Conservation (phyloP, 2,113 vertebrate species). For the Poeciliopsis prolifica region DNA sequence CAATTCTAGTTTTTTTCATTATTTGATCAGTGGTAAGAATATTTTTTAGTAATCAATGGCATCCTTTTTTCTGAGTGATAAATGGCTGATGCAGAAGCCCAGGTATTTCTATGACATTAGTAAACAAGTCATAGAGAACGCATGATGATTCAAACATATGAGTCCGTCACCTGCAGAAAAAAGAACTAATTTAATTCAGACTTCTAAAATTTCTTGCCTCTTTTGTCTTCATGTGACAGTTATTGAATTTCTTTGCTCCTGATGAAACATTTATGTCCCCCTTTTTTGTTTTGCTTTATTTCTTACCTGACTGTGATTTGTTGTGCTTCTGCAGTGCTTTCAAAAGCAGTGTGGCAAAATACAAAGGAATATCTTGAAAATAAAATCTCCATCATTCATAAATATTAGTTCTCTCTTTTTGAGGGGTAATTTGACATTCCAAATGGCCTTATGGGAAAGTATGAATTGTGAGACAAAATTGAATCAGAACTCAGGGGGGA, state of each 20-base stretch:
- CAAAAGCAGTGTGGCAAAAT: slow-evolving; percentile 25
- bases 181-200: too few species aligned
- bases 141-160: too few species aligned
- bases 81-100: too few species aligned
- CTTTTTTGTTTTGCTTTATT: not conserved
- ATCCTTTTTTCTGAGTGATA: too few species aligned
- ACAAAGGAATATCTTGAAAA: slow-evolving; percentile 29
- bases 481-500: not conserved
- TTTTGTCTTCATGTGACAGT: not conserved
- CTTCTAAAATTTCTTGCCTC: too few species aligned
- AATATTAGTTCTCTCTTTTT: slow-evolving; percentile 43
- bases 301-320: not conserved
- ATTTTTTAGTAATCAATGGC: too few species aligned
- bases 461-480: slow-evolving; percentile 14
- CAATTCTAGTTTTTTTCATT: too few species aligned
- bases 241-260: not conserved
- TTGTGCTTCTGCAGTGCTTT: not conserved
- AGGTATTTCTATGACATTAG: too few species aligned
- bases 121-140: too few species aligned
- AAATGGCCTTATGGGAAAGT: slow-evolving; percentile 40
- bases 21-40: too few species aligned
- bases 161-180: too few species aligned
- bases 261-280: not conserved
- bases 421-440: not conserved
- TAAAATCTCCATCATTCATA: slow-evolving; percentile 44